Evolutionary conservation across 1,140 invertebrate species (phyloP).

Genomic region (Liolophura sinensis): DNA sequence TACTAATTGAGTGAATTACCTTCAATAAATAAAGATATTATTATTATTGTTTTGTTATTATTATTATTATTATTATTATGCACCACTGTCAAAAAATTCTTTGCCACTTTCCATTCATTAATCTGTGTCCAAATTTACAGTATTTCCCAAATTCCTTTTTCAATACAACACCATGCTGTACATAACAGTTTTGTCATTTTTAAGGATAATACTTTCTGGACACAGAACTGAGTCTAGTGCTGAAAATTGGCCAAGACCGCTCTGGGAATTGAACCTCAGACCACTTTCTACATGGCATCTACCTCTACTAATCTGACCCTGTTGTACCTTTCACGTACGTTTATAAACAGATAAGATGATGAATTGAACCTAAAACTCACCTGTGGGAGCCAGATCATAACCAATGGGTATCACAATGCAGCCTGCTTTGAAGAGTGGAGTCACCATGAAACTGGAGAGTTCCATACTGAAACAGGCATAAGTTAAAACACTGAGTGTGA

Average conservation of each 20-base stretch:
- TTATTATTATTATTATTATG: too few relatives aligned
- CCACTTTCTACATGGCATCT: constrained; percentile 10
- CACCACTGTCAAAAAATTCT: too few relatives aligned
- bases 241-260: too few relatives aligned
- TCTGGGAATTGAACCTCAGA: constrained; percentile 8
- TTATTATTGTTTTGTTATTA: too few relatives aligned
- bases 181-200: neutral
- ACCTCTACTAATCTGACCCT: too few relatives aligned
- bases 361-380: constrained; percentile 47
- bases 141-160: neutral
- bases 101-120: neutral
- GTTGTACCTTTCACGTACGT: too few relatives aligned
- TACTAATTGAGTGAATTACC: too few relatives aligned
- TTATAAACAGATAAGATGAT: too few relatives aligned
- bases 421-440: constrained; percentile 64
- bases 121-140: neutral
- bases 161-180: too few relatives aligned
- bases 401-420: constrained; percentile 72
- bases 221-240: too few relatives aligned
- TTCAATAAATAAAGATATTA: too few relatives aligned
- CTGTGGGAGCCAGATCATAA: constrained; percentile 76
- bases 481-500: neutral
- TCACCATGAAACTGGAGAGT: constrained; percentile 67
- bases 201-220: neutral
- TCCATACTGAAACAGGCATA: constrained; percentile 61